phyloP scores from a whole-genome alignment of 1,140 invertebrate genomes.

The Melitaea cinxia region DNA sequence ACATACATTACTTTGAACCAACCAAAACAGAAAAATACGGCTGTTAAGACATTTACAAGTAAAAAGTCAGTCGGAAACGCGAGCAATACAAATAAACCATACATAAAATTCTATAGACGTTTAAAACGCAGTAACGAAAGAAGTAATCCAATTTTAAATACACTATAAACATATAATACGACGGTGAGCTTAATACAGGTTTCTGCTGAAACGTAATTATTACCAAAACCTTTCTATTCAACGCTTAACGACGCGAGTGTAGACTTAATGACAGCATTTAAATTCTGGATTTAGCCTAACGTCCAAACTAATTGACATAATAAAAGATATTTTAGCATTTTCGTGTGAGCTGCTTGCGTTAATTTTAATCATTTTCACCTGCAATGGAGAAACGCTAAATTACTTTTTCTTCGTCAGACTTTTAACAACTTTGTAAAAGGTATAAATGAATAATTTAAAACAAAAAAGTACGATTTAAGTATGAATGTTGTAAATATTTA shows the following conservation, averaged over 20 bases:
- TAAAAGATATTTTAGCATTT: conserved; percentile 15
- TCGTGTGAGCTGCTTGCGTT: not conserved
- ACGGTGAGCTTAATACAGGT: conserved; percentile 8
- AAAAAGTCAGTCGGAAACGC: not conserved
- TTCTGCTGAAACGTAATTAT: conserved; percentile 17
- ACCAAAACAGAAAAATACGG: not conserved
- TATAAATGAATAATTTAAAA: not conserved
- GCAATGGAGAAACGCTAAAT: not conserved
- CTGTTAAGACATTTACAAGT: not conserved
- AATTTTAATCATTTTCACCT: conserved; percentile 2
- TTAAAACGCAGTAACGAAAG: not conserved
- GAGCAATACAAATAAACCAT: not conserved
- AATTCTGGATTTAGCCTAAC: conserved; percentile 27
- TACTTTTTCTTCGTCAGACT: not conserved
- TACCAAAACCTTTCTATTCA: conserved; percentile 24
- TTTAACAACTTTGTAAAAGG: not conserved
- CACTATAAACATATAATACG: conserved; percentile 1
- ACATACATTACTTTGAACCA: too few relatives aligned
- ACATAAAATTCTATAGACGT: not conserved
- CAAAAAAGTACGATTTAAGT: too few relatives aligned
- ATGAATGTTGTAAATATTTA: too few relatives aligned
- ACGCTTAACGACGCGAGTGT: conserved; percentile 15
- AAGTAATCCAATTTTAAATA: not conserved
- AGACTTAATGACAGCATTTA: conserved; percentile 22
- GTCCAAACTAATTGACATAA: conserved; percentile 22